A percentile compares a stretch with the other conserved stretches of the same genome.
Conservation (phyloP, 2,888 invertebrate species). For the Patella ulyssiponensis region DNA sequence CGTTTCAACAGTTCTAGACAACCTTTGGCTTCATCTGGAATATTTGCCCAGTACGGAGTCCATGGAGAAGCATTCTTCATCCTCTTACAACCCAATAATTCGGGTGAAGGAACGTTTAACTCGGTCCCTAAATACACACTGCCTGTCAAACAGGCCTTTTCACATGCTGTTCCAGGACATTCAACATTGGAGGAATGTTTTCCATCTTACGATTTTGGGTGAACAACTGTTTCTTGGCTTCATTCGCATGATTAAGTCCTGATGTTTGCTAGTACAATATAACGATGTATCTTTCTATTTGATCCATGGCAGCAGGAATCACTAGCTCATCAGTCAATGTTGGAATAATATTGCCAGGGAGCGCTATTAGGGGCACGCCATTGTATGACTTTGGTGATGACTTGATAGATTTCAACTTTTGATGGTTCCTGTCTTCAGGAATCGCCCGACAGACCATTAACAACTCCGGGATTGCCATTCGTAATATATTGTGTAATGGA, state of each 20-base stretch:
- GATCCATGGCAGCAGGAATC: not conserved
- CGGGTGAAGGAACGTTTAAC: not conserved
- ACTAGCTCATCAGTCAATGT: not conserved
- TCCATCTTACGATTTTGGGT: conserved; percentile 17
- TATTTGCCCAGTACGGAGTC: conserved; percentile 6
- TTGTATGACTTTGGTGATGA: not conserved
- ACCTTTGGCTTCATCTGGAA: conserved; percentile 7
- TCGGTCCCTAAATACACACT: not conserved
- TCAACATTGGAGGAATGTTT: conserved; percentile 14
- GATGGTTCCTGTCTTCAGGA: not conserved
- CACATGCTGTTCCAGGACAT: conserved; percentile 13
- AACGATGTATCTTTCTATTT: conserved; percentile 12
- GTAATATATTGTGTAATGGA: too few relatives aligned
- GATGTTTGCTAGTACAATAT: conserved; percentile 8
- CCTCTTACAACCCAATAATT: conserved; percentile 15
- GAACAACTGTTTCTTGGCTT: conserved; percentile 10
- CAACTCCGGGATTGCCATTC: too few relatives aligned
- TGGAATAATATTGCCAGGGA: not conserved
- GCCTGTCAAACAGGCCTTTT: conserved; percentile 14
- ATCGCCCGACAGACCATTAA: not conserved
- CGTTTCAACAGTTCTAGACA: conserved; percentile 15
- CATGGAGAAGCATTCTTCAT: not conserved
- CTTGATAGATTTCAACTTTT: not conserved
- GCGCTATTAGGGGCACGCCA: not conserved
- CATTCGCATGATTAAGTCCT: not conserved